A percentile compares a stretch with the other conserved stretches of the same genome.
These are phyloP conservation scores for Tachysurus vachellii DNA, from an alignment of 2,113 vertebrate species.

Conservation along the genomic window DNA sequence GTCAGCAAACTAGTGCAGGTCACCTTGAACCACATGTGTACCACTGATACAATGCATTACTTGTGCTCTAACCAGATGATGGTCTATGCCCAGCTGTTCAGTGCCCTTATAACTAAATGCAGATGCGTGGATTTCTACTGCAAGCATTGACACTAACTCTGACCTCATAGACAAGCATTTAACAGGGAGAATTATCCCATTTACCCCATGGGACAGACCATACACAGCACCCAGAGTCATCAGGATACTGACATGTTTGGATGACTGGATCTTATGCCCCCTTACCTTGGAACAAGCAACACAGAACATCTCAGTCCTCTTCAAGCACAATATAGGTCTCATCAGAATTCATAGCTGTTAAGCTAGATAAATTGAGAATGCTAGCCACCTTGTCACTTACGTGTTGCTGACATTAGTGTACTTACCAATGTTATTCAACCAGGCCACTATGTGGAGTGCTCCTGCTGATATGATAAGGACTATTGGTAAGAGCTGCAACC, in stretches of 20 bases:
- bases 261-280: background rate
- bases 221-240: background rate
- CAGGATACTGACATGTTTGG: background rate
- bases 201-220: background rate
- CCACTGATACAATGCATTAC: background rate
- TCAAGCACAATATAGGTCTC: background rate
- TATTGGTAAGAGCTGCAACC: background rate
- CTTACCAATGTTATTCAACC: background rate
- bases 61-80: background rate
- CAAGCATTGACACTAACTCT: too few relatives aligned
- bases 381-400: background rate
- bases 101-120: background rate
- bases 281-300: background rate
- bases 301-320: background rate
- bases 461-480: background rate
- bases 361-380: background rate
- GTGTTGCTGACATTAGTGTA: background rate
- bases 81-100: background rate
- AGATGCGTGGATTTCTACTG: background rate
- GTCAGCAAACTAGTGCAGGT: background rate
- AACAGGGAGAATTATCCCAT: background rate
- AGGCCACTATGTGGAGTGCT: background rate
- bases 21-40: background rate
- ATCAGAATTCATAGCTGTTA: background rate
- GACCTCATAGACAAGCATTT: background rate